phyloP scores from a whole-genome alignment of 2,888 invertebrate genomes.

The Nemoura dubitans region DNA sequence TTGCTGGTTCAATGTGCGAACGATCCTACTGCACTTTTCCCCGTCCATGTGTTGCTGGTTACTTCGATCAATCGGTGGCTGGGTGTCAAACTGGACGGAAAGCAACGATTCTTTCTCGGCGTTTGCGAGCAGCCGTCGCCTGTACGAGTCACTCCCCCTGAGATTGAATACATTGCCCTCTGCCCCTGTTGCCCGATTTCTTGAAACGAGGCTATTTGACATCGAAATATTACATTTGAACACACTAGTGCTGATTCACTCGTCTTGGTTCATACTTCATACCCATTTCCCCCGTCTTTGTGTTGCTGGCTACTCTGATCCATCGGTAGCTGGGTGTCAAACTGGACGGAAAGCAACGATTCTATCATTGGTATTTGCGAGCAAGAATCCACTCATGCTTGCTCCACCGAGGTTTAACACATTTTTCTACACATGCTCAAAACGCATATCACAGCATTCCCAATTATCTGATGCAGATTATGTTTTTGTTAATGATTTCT shows the following conservation, averaged over 20 bases:
- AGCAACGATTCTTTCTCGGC: not conserved
- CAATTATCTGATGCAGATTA: no score
- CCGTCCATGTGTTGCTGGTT: not conserved
- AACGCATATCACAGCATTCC: no score
- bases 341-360: not conserved
- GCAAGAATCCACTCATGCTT: not conserved
- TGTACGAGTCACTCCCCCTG: not conserved
- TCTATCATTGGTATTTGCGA: not conserved
- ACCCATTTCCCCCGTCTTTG: not conserved
- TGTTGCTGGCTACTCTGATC: not conserved
- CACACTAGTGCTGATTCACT: no score
- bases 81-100: not conserved
- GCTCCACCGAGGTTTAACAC: not conserved
- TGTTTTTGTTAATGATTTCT: no score
- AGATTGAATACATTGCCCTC: not conserved
- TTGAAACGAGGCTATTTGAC: no score
- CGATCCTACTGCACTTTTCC: no score
- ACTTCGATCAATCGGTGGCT: not conserved
- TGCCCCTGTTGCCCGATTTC: no score
- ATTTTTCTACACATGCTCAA: no score
- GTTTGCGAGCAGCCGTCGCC: not conserved
- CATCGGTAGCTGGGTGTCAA: not conserved
- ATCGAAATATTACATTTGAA: no score
- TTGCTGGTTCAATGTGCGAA: no score
- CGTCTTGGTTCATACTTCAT: no score